These are phyloP conservation scores for Rhagoletis zephyria DNA, from an alignment of 1,140 invertebrate genomes.

Conservation along the genomic window DNA sequence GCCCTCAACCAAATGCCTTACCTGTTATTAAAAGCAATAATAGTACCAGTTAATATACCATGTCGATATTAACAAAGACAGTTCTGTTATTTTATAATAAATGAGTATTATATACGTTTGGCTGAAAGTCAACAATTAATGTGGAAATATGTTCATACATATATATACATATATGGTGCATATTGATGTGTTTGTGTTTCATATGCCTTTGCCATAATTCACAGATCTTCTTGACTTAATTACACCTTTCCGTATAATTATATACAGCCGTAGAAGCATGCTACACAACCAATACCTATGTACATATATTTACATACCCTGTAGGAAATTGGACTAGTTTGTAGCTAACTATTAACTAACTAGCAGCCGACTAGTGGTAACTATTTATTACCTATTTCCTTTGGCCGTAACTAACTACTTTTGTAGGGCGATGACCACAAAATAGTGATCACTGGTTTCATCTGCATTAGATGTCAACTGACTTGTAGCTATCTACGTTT, in stretches of 20 bases:
- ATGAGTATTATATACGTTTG: not conserved
- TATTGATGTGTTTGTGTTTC: no score
- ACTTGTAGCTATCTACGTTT: no score
- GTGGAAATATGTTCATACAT: not conserved
- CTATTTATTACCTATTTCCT: no score
- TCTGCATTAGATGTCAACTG: no score
- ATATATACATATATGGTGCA: not conserved
- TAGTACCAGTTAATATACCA: not conserved
- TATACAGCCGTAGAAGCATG: not conserved
- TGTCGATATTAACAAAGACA: not conserved
- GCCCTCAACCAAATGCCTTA: not conserved
- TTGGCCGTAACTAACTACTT: no score
- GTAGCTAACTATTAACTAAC: no score
- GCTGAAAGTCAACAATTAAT: constrained; percentile 1
- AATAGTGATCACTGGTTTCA: no score
- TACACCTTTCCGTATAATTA: constrained; percentile 14
- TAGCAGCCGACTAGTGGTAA: no score
- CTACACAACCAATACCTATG: not conserved
- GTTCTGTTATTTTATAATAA: constrained; percentile 38
- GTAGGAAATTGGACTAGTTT: no score
- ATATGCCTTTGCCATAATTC: not conserved
- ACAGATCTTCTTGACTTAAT: constrained; percentile 47
- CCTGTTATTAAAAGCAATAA: constrained; percentile 40
- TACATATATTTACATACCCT: no score
- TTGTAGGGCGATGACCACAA: no score